phyloP scores from a whole-genome alignment of 1,140 invertebrate species.

The Cherax destructor region DNA sequence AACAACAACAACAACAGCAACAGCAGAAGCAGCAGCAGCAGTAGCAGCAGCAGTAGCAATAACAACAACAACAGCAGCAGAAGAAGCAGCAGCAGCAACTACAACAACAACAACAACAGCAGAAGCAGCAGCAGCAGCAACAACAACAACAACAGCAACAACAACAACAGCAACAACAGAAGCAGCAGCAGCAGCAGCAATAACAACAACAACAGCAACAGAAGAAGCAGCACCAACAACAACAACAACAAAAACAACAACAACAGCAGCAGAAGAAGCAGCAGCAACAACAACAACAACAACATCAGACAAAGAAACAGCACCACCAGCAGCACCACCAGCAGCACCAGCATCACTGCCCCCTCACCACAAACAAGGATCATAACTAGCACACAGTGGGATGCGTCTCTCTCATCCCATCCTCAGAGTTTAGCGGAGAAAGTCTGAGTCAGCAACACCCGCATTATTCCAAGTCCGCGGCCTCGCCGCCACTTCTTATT shows the following conservation, averaged over 20 bases:
- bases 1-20: too few species aligned
- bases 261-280: too few species aligned
- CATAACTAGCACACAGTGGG: background rate
- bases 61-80: background rate
- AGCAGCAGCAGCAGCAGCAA: too few species aligned
- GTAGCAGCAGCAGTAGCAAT: background rate
- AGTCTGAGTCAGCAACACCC: slow-evolving; percentile 18
- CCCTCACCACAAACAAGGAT: background rate
- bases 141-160: too few species aligned
- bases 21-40: too few species aligned
- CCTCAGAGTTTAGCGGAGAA: slow-evolving; percentile 19
- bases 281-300: background rate
- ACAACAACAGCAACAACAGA: too few species aligned
- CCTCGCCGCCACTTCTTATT: slow-evolving; percentile 27
- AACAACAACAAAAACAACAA: too few species aligned
- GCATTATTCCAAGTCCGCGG: slow-evolving; percentile 22
- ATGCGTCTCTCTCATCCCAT: background rate
- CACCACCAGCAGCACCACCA: background rate
- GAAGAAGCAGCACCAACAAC: too few species aligned
- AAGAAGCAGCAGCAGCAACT: background rate
- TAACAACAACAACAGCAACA: too few species aligned
- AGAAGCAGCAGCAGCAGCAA: background rate
- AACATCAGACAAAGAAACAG: background rate
- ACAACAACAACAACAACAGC: too few species aligned
- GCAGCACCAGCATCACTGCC: background rate